Conservation (phyloP, 2,113 vertebrate genomes). For the Mastomys natalensis region DNA sequence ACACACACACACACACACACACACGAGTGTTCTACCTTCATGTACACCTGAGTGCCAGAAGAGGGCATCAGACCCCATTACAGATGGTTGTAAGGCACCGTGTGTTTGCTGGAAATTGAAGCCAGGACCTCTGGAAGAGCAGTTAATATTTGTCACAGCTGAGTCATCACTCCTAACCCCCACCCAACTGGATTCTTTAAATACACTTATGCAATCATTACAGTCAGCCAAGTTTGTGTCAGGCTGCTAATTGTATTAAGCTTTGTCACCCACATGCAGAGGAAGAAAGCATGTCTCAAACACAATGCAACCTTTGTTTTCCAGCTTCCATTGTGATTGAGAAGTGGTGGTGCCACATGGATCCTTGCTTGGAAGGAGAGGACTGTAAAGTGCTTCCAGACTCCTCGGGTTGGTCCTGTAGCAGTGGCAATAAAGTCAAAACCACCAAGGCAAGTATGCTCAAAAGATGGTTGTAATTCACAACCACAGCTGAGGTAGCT, state of each 20-base stretch:
- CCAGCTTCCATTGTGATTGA: slow-evolving; percentile 96
- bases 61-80: too few species aligned
- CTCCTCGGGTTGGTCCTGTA: slow-evolving; percentile 98
- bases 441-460: slow-evolving; percentile 95
- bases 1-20: too few species aligned
- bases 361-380: slow-evolving; percentile 97
- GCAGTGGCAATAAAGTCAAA: slow-evolving; percentile 99
- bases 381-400: slow-evolving; percentile 98
- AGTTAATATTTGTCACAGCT: too few species aligned
- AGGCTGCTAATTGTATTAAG: background rate
- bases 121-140: too few species aligned
- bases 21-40: too few species aligned
- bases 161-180: too few species aligned
- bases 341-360: slow-evolving; percentile 99
- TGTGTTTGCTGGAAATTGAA: too few species aligned
- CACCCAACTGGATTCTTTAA: background rate
- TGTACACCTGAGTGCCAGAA: too few species aligned
- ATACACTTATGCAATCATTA: background rate
- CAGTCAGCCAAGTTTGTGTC: background rate
- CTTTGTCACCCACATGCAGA: background rate
- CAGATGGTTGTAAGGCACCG: too few species aligned
- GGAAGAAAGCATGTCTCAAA: background rate
- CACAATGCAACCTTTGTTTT: slow-evolving; percentile 61
- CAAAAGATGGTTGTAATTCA: background rate
- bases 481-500: background rate